These are phyloP conservation scores for Actinernus sp. DNA, from an alignment of 92 coral and sea anemone species.

Conservation along the genomic window DNA sequence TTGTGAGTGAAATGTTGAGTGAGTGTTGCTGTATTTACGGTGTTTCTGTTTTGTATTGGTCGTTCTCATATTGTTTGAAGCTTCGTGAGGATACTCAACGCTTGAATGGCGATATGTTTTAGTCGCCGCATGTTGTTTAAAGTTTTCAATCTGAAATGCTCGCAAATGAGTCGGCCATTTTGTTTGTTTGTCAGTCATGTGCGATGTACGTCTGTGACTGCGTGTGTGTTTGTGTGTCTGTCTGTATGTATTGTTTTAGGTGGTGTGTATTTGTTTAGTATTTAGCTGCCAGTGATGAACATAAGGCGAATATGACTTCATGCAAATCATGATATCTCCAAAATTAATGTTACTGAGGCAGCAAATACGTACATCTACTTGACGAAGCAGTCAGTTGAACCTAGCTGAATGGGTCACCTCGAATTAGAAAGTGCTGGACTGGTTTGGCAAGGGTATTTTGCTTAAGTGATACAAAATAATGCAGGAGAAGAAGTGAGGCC, in stretches of 20 bases:
- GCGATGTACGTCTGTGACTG: background rate
- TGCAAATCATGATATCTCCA: constrained; percentile 5
- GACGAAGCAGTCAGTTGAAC: too few relatives aligned
- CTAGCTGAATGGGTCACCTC: too few relatives aligned
- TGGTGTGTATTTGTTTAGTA: too few relatives aligned
- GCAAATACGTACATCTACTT: too few relatives aligned
- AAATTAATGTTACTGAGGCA: constrained; percentile 44
- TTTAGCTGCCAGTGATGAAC: constrained; percentile 42
- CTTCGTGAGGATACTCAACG: constrained; percentile 23
- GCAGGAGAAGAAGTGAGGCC: too few relatives aligned
- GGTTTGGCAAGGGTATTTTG: too few relatives aligned
- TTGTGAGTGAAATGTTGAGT: background rate
- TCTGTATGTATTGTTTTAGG: background rate
- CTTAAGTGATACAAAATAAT: too few relatives aligned
- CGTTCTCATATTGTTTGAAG: constrained; percentile 29
- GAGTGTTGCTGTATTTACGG: background rate
- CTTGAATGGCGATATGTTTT: constrained; percentile 4
- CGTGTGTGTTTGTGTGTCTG: constrained; percentile 18
- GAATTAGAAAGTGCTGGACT: too few relatives aligned
- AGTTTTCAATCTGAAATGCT: constrained; percentile 61
- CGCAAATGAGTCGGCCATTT: constrained; percentile 19
- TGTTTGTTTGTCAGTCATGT: background rate
- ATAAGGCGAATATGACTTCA: constrained; percentile 62
- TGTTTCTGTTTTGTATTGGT: background rate
- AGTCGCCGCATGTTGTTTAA: constrained; percentile 15